These are phyloP conservation scores for Elgonia sp. DNA, from an alignment of 2,888 invertebrate genomes.

Conservation along the genomic window DNA sequence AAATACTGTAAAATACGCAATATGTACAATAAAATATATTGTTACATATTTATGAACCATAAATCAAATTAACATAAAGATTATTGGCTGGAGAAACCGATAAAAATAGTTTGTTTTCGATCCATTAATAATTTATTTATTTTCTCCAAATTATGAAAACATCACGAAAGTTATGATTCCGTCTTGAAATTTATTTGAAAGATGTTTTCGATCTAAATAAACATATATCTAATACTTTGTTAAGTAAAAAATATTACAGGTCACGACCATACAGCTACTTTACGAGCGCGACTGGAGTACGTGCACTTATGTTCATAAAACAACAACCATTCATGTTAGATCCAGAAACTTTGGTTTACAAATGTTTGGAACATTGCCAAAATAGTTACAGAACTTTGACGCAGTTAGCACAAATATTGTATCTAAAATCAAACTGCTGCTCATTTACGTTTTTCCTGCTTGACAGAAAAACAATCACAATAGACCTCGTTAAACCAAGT, in stretches of 20 bases:
- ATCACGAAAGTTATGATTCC: not conserved
- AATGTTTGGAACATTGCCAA: slow-evolving; percentile 62
- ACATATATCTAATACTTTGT: slow-evolving; percentile 14
- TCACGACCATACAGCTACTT: slow-evolving; percentile 39
- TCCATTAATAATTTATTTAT: not conserved
- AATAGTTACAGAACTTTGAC: slow-evolving; percentile 58
- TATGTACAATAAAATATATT: no score
- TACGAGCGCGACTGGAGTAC: slow-evolving; percentile 36
- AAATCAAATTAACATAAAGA: no score
- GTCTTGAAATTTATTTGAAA: not conserved
- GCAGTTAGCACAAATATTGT: slow-evolving; percentile 49
- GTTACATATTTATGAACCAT: no score
- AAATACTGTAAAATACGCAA: no score
- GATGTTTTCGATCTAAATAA: slow-evolving; percentile 8
- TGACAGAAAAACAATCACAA: slow-evolving; percentile 7
- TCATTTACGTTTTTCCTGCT: slow-evolving; percentile 34
- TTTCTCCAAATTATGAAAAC: not conserved
- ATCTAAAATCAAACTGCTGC: slow-evolving; percentile 31
- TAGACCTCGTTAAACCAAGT: no score
- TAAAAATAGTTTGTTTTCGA: no score
- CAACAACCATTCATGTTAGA: slow-evolving; percentile 59
- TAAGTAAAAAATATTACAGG: slow-evolving; percentile 47
- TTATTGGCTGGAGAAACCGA: no score
- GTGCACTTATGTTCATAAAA: slow-evolving; percentile 59
- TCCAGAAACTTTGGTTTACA: slow-evolving; percentile 59